Percentiles rank a stretch among this genome's conserved stretches.
These are phyloP conservation scores for Oligia strigilis DNA, from an alignment of 2,888 invertebrate species.

Conservation along the genomic window DNA sequence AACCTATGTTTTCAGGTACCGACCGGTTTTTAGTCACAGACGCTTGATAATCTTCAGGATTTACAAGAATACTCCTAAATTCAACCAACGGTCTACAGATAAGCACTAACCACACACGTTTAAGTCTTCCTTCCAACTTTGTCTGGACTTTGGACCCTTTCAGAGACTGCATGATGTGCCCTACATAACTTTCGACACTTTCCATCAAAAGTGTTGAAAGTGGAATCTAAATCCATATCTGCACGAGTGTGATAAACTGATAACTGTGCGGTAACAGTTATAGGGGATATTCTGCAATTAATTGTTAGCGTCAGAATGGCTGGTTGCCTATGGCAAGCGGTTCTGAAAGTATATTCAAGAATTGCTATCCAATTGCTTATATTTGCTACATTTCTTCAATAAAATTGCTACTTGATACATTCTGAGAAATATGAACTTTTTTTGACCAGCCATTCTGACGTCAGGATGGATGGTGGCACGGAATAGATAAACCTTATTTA, in stretches of 20 bases:
- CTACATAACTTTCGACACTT: not conserved
- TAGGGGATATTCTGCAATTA: not conserved
- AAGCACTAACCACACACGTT: not conserved
- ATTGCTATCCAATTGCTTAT: too few relatives aligned
- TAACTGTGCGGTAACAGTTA: not conserved
- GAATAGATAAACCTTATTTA: too few relatives aligned
- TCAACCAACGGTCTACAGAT: not conserved
- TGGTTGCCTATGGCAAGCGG: too few relatives aligned
- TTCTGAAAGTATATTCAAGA: too few relatives aligned
- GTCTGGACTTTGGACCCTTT: not conserved
- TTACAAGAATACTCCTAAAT: slow-evolving; percentile 4
- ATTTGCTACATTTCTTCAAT: too few relatives aligned
- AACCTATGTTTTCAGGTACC: not conserved
- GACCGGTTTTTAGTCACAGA: not conserved
- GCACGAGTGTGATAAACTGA: not conserved
- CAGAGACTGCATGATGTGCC: not conserved
- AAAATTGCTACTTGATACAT: too few relatives aligned
- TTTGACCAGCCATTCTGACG: too few relatives aligned
- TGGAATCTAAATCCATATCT: not conserved
- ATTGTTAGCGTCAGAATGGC: not conserved
- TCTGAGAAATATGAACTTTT: too few relatives aligned
- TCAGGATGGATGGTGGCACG: too few relatives aligned
- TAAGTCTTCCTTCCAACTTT: not conserved
- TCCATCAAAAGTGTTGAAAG: too few relatives aligned
- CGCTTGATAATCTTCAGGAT: not conserved